Base-by-base conservation (phyloP, 2,113 vertebrate genomes). In the Taxidea taxus region DNA sequence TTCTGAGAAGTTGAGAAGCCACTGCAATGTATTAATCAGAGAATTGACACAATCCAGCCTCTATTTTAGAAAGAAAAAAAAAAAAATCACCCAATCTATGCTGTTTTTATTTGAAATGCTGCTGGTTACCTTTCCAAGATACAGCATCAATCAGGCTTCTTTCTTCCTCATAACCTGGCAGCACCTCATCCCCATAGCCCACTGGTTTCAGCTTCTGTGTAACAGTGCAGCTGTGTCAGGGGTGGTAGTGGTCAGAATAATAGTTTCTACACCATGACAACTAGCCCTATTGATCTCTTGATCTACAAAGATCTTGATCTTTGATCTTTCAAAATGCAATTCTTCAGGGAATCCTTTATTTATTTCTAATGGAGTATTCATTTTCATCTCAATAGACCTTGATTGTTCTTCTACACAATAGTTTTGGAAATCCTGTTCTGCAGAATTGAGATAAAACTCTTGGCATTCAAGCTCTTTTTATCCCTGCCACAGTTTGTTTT, bases 41-140 rank as follows among this genome's bases (percentile, higher is more conserved):
- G 84, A 85, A 74, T 9, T 60, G 29, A 39, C 16, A 51, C 1
- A 2, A 58, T 78, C 0, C 27, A 21, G 11, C 6, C 15, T 86
- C 60, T 81, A 9, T 86, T 75, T 96, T 88, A 74, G 58, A 29
- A 75, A 84, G 37, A 83, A 84, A 44, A 83, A 94, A 62, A 87
- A 39, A 68, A 62, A 62, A 66, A 7, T 56, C 62, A 78, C 4
- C 2, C 6, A 25, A 6, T 44, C 34, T 27, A 4, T 6, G 47
- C 14, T 68, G 1, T 89, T 81, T 56, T 85, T 7, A 27, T 85
- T 10, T 5, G 4, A n/a, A 95, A 39, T 27, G 29, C 14, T 82
- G 6, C 31, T 81, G 12, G 8, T 37, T 62, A 64, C 1, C 27
- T 77, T 82, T 56, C 11, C 27, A 7, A 70, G n/a, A 21, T 7